Evolutionary conservation across 2,113 vertebrate species (phyloP).

Genomic region (Tachysurus vachellii): DNA sequence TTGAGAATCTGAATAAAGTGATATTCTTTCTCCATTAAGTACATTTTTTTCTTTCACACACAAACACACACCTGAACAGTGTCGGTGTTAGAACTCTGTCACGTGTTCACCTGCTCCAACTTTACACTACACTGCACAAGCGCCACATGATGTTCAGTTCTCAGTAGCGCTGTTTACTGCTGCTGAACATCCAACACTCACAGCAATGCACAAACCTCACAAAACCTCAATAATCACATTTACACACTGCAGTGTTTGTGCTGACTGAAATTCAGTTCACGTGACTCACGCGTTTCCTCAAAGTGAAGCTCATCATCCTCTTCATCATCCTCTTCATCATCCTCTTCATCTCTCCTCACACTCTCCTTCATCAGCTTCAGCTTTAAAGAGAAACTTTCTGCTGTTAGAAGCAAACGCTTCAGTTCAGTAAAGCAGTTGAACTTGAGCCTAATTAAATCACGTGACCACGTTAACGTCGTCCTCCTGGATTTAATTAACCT

Average conservation of each 20-base stretch:
- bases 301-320: not conserved
- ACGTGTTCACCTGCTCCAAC: not conserved
- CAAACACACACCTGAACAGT: not conserved
- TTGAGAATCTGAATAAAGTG: not conserved
- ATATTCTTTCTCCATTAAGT: not conserved
- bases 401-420: not conserved
- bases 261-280: not conserved
- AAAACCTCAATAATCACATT: too few species aligned
- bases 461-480: not conserved
- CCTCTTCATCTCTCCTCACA: not conserved
- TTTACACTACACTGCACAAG: too few species aligned
- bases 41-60: too few species aligned
- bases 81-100: not conserved
- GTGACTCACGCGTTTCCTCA: not conserved
- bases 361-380: not conserved
- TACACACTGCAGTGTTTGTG: too few species aligned
- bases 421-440: not conserved
- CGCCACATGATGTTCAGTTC: too few species aligned
- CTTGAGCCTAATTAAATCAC: not conserved
- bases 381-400: not conserved
- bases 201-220: too few species aligned
- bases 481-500: not conserved
- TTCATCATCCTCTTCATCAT: not conserved
- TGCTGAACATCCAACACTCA: too few species aligned
- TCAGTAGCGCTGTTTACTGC: too few species aligned